These are phyloP conservation scores for Prosapia bicincta DNA, from an alignment of 2,888 invertebrate species.

Conservation along the genomic window DNA sequence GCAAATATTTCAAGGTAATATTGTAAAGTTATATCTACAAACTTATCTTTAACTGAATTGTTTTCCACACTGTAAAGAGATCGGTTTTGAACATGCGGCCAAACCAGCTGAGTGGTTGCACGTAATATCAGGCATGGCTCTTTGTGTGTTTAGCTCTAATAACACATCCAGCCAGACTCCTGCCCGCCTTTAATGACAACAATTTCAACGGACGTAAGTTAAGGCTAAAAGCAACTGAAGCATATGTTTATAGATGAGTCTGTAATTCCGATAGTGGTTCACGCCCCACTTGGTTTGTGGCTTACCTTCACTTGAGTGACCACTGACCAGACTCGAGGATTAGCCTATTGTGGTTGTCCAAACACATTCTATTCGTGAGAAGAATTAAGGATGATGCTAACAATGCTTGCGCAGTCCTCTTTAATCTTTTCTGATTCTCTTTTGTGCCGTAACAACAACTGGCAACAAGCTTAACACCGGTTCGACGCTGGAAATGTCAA, in stretches of 20 bases:
- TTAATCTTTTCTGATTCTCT: neutral
- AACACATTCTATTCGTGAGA: constrained; percentile 11
- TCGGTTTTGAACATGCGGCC: no score
- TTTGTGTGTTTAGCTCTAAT: neutral
- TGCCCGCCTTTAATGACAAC: neutral
- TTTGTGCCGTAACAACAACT: neutral
- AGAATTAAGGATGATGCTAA: neutral
- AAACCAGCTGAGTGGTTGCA: no score
- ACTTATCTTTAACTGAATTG: no score
- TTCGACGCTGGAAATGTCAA: neutral
- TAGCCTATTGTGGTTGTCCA: constrained; percentile 16
- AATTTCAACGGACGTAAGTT: neutral
- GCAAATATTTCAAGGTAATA: no score
- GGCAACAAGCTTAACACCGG: neutral
- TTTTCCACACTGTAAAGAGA: no score
- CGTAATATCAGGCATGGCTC: neutral
- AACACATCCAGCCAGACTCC: neutral
- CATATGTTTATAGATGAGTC: constrained; percentile 2
- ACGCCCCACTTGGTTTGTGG: constrained; percentile 1
- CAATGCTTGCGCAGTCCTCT: neutral
- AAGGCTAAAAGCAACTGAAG: neutral
- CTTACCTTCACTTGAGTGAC: neutral
- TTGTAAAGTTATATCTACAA: no score
- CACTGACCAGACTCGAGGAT: neutral
- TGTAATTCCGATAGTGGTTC: neutral